phyloP scores from a whole-genome alignment of 1,140 invertebrate species.

The Tribolium castaneum region DNA sequence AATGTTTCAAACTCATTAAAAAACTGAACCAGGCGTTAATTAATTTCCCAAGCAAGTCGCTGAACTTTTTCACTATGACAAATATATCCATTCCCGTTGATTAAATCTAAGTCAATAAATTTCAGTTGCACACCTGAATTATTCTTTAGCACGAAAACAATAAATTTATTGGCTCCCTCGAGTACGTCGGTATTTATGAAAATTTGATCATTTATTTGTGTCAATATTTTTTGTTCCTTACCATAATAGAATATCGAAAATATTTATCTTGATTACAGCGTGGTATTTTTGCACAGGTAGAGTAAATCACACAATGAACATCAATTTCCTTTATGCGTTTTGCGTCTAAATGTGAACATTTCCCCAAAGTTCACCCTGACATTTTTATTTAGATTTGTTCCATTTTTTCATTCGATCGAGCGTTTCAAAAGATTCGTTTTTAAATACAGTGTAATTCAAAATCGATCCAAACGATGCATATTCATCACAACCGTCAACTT shows the following conservation, averaged over 20 bases:
- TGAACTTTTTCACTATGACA: conserved; percentile 11
- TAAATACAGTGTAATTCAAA: neutral
- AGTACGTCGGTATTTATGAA: conserved; percentile 9
- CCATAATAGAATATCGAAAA: neutral
- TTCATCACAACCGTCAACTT: neutral
- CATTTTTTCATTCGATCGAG: conserved; percentile 45
- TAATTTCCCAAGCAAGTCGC: neutral
- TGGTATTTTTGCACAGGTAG: neutral
- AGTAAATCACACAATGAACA: conserved; percentile 25
- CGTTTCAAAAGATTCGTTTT: conserved; percentile 33
- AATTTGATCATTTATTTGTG: conserved; percentile 19
- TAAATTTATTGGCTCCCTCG: neutral
- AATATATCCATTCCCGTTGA: conserved; percentile 28
- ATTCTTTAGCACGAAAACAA: conserved; percentile 28
- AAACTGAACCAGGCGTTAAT: neutral
- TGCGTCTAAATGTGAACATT: conserved; percentile 16
- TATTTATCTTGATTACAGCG: conserved; percentile 27
- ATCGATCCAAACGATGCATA: neutral
- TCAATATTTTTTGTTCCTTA: neutral
- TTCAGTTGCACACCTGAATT: conserved; percentile 17
- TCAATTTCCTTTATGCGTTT: conserved; percentile 22
- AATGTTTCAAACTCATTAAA: neutral
- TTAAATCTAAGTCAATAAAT: conserved; percentile 28
- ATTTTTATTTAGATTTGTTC: conserved; percentile 38
- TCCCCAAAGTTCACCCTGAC: conserved; percentile 18